These are phyloP conservation scores for Cotesia glomerata DNA, from an alignment of 1,140 invertebrate genomes.

Conservation along the genomic window DNA sequence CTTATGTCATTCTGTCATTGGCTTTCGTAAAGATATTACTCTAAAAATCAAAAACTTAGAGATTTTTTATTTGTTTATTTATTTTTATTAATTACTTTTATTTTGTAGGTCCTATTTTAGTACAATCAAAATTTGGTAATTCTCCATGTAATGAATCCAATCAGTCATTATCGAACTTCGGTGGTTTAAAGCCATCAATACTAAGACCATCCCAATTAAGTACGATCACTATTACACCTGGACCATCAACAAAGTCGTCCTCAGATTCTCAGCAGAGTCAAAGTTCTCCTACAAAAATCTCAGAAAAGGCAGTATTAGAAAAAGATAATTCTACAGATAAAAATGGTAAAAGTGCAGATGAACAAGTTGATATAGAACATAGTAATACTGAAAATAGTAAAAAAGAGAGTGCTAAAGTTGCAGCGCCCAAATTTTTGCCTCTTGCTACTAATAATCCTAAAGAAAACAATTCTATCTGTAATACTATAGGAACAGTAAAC, in stretches of 20 bases:
- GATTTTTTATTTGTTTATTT: too few relatives aligned
- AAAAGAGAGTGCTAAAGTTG: not conserved
- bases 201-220: slow-evolving; percentile 53
- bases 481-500: slow-evolving; percentile 48
- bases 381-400: not conserved
- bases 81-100: not conserved
- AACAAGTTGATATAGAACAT: not conserved
- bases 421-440: slow-evolving; percentile 53
- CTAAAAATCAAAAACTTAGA: too few relatives aligned
- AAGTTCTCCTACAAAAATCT: slow-evolving; percentile 51
- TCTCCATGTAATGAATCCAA: slow-evolving; percentile 44
- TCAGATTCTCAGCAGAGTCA: slow-evolving; percentile 52
- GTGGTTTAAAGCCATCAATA: slow-evolving; percentile 40
- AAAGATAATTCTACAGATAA: slow-evolving; percentile 27
- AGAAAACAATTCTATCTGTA: slow-evolving; percentile 50
- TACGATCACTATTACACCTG: slow-evolving; percentile 39
- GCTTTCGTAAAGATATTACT: too few relatives aligned
- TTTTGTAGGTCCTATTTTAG: slow-evolving; percentile 43
- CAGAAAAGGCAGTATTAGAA: slow-evolving; percentile 28
- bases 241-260: slow-evolving; percentile 29
- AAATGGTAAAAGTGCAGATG: slow-evolving; percentile 35
- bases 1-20: too few relatives aligned
- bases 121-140: slow-evolving; percentile 48
- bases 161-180: slow-evolving; percentile 20
- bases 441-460: slow-evolving; percentile 46